phyloP scores from a whole-genome alignment of 2,888 invertebrate genomes.

The Monoplex corrugatus region DNA sequence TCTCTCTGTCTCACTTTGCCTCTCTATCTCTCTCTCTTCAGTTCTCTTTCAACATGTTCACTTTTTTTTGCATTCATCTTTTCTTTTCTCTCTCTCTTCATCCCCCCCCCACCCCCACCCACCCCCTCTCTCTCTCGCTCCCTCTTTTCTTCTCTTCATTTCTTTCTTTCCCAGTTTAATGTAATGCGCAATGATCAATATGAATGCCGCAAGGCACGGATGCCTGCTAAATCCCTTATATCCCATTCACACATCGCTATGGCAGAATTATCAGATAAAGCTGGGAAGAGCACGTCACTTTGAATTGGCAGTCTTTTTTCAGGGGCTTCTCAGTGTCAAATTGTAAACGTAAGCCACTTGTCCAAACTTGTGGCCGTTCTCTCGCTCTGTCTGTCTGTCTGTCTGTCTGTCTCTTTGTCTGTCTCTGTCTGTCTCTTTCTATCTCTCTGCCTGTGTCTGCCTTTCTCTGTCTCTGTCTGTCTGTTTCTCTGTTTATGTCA shows the following conservation, averaged over 20 bases:
- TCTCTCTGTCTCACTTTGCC: neutral
- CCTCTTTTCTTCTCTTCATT: neutral
- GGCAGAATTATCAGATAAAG: too few species aligned
- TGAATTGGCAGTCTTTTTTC: too few species aligned
- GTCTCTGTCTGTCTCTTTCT: slow-evolving; percentile 36
- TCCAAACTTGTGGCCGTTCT: too few species aligned
- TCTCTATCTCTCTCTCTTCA: neutral
- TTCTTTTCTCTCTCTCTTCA: neutral
- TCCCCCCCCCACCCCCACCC: neutral
- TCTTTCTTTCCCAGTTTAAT: neutral
- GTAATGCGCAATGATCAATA: too few species aligned
- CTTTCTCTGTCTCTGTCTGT: slow-evolving; percentile 25
- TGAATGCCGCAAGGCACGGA: too few species aligned
- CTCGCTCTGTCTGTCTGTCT: neutral
- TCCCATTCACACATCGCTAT: too few species aligned
- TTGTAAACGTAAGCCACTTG: too few species aligned
- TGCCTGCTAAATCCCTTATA: too few species aligned
- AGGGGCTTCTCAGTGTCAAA: too few species aligned
- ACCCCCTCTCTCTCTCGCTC: neutral
- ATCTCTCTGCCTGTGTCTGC: neutral
- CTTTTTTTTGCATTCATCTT: neutral
- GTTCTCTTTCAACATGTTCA: neutral
- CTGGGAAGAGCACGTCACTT: too few species aligned
- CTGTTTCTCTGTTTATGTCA: slow-evolving; percentile 40
- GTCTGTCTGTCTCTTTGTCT: neutral